Percentiles rank a stretch among this genome's conserved stretches.
These are phyloP conservation scores for Mobula hypostoma DNA, from an alignment of 2,113 vertebrate species.

Conservation along the genomic window DNA sequence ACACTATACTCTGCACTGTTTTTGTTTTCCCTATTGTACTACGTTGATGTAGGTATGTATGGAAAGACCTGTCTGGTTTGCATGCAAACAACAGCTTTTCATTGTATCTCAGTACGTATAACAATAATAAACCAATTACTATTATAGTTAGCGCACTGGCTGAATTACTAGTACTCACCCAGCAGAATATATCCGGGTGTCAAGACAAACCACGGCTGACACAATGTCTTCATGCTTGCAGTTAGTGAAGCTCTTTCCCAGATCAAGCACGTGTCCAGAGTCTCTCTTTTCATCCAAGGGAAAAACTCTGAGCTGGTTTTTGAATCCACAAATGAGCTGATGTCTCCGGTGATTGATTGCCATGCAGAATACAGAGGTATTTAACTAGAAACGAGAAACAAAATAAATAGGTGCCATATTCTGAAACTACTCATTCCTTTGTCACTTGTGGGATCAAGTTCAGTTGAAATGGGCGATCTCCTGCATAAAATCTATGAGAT, in stretches of 20 bases:
- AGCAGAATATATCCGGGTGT: conserved; percentile 45
- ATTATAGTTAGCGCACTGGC: too few species aligned
- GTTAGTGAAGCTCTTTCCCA: conserved; percentile 41
- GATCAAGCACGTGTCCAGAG: conserved; percentile 41
- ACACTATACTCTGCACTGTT: too few species aligned
- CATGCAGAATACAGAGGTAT: conserved; percentile 44
- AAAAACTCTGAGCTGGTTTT: conserved; percentile 41
- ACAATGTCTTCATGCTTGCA: conserved; percentile 41
- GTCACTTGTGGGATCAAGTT: background rate
- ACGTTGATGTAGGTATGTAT: too few species aligned
- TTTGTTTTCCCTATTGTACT: too few species aligned
- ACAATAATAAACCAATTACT: too few species aligned
- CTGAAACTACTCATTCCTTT: background rate
- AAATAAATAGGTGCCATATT: background rate
- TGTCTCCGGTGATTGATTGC: conserved; percentile 44
- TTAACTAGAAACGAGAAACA: conserved; percentile 39
- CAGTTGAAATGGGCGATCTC: background rate
- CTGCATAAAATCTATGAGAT: background rate
- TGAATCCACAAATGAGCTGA: conserved; percentile 47
- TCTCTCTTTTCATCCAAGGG: conserved; percentile 37
- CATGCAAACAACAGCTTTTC: too few species aligned
- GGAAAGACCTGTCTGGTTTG: too few species aligned
- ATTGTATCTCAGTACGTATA: too few species aligned
- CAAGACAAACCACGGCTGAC: conserved; percentile 39
- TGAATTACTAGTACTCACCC: conserved; percentile 39